Conservation (phyloP, 2,113 vertebrate genomes). For the Hippocampus barbouri region DNA sequence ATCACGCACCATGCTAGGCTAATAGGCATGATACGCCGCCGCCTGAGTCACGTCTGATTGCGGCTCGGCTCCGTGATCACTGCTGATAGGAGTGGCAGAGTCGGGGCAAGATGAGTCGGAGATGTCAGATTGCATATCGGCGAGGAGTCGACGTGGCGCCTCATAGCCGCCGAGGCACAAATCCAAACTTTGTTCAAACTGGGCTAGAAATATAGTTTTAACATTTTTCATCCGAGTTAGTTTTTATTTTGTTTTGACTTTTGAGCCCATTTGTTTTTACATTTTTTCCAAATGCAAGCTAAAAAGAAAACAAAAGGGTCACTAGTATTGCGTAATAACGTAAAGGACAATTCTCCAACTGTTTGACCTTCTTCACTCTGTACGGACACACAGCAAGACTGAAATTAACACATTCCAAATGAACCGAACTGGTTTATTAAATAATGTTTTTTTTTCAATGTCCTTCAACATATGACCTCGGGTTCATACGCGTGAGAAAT, state of each 20-base stretch:
- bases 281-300: not conserved
- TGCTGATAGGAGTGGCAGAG: constrained; percentile 39
- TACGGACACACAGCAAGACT: not conserved
- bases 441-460: no score
- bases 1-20: constrained; percentile 59
- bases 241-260: not conserved
- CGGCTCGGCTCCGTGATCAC: constrained; percentile 47
- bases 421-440: not conserved
- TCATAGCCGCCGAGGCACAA: constrained; percentile 15
- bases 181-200: not conserved
- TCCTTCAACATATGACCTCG: no score
- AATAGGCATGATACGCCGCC: constrained; percentile 49
- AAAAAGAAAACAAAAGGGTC: no score
- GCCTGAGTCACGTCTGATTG: constrained; percentile 56
- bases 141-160: constrained; percentile 24
- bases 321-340: no score
- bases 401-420: no score
- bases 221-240: no score
- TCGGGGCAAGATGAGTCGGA: constrained; percentile 34
- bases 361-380: no score
- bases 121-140: constrained; percentile 46
- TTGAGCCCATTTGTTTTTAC: not conserved
- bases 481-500: not conserved
- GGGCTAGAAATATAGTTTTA: no score
- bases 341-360: no score